phyloP scores from a whole-genome alignment of 1,140 invertebrate genomes.

The Leptoteleia sp. region DNA sequence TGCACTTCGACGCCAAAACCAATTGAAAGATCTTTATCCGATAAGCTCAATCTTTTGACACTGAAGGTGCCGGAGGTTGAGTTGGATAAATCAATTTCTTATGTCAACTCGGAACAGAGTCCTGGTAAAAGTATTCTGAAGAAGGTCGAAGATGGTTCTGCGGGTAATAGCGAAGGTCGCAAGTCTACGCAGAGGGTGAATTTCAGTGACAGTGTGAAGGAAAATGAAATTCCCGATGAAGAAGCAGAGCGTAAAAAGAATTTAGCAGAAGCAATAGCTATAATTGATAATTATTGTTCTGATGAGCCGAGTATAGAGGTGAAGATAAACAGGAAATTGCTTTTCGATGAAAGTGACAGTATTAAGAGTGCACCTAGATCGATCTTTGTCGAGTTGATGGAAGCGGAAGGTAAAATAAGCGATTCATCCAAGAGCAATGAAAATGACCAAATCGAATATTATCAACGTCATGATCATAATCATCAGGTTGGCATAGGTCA shows the following conservation, averaged over 20 bases:
- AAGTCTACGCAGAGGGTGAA: constrained; percentile 63
- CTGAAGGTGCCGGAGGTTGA: constrained; percentile 67
- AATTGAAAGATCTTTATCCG: constrained; percentile 1
- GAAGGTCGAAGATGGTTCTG: constrained; percentile 25
- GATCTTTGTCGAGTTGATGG: constrained; percentile 31
- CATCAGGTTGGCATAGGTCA: not conserved
- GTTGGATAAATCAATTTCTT: constrained; percentile 70
- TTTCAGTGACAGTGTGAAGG: constrained; percentile 56
- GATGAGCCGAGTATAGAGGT: constrained; percentile 18
- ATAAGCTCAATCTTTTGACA: constrained; percentile 8
- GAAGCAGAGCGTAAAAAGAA: constrained; percentile 14
- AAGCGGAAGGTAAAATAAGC: constrained; percentile 7
- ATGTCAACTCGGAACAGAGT: constrained; percentile 75
- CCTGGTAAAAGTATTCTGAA: constrained; percentile 77
- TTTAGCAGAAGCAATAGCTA: constrained; percentile 51
- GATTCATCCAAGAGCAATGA: too few relatives aligned
- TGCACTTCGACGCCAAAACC: constrained; percentile 30
- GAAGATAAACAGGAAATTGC: constrained; percentile 62
- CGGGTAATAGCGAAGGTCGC: not conserved
- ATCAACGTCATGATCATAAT: too few relatives aligned
- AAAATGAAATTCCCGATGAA: constrained; percentile 61
- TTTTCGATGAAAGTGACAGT: constrained; percentile 65
- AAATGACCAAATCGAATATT: too few relatives aligned
- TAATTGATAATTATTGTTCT: constrained; percentile 55
- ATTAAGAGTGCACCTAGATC: not conserved